A percentile compares a stretch with the other conserved stretches of the same genome.
These are phyloP conservation scores for Steinernema khuongi DNA, from an alignment of 1,140 invertebrate genomes.

Conservation along the genomic window DNA sequence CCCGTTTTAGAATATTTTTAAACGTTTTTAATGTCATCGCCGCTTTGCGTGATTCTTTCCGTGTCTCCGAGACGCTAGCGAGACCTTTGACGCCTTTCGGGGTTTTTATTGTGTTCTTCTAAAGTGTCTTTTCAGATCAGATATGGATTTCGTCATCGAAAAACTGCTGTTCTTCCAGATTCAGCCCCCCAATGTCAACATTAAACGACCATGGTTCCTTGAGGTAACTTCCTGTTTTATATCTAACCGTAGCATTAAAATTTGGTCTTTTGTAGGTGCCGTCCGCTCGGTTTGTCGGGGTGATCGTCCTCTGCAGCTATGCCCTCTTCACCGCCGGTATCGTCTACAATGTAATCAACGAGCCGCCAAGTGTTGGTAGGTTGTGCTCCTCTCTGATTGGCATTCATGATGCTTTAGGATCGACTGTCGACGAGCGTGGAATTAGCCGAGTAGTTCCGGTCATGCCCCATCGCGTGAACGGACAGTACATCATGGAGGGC, in stretches of 20 bases:
- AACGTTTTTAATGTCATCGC: too few relatives aligned
- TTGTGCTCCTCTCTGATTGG: slow-evolving; percentile 1
- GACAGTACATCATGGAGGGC: slow-evolving; percentile 53
- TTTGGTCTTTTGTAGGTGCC: neutral
- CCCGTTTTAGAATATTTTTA: too few relatives aligned
- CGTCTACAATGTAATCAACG: slow-evolving; percentile 39
- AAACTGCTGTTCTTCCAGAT: neutral
- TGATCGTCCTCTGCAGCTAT: neutral
- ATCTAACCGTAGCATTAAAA: neutral
- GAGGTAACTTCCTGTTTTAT: neutral
- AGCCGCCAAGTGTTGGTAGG: slow-evolving; percentile 47
- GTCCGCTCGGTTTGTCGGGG: neutral
- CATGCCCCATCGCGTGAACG: slow-evolving; percentile 47
- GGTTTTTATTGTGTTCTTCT: too few relatives aligned
- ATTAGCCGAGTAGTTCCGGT: slow-evolving; percentile 45
- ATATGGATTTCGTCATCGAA: neutral
- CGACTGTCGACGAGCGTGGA: slow-evolving; percentile 42
- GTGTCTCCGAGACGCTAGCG: too few relatives aligned
- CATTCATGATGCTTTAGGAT: slow-evolving; percentile 28
- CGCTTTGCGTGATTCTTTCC: too few relatives aligned
- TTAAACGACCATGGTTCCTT: neutral
- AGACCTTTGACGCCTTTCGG: too few relatives aligned
- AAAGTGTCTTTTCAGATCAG: slow-evolving; percentile 3
- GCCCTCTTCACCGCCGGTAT: neutral
- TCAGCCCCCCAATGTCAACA: neutral